Conservation (phyloP, 2,888 invertebrate species). For the Drosophila robusta region DNA sequence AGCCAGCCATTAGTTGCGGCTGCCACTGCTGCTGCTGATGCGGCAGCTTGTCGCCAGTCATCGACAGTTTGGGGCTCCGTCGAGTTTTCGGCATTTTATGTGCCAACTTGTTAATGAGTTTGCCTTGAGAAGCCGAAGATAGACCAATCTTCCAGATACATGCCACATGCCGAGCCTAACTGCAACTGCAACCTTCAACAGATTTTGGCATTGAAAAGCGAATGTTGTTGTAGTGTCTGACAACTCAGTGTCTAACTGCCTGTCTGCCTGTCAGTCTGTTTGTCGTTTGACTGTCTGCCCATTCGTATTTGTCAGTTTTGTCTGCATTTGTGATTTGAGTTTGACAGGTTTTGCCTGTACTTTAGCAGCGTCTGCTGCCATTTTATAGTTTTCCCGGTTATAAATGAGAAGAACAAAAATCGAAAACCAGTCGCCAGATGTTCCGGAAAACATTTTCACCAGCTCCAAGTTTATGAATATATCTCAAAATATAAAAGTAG, state of each 20-base stretch:
- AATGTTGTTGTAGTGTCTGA: constrained; percentile 37
- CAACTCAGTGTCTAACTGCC: constrained; percentile 14
- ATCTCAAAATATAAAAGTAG: background rate
- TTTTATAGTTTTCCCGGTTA: constrained; percentile 24
- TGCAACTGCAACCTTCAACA: constrained; percentile 39
- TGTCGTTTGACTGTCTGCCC: constrained; percentile 37
- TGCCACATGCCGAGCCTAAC: constrained; percentile 31
- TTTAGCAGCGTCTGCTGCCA: constrained; percentile 26
- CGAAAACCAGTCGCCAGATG: background rate
- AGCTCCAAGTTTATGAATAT: background rate
- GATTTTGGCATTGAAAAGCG: constrained; percentile 59
- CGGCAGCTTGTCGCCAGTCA: constrained; percentile 69
- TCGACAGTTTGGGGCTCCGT: constrained; percentile 53
- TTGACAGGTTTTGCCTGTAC: constrained; percentile 69
- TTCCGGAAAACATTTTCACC: constrained; percentile 12
- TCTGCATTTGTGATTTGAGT: constrained; percentile 71
- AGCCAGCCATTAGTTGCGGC: constrained; percentile 74
- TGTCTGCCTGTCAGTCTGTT: constrained; percentile 10
- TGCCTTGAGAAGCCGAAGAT: constrained; percentile 39
- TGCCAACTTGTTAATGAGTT: constrained; percentile 79
- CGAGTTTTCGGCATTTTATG: constrained; percentile 63
- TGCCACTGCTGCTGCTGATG: constrained; percentile 41
- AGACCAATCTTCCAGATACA: background rate
- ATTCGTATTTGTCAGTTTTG: constrained; percentile 53
- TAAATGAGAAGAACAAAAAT: constrained; percentile 8